Percentiles rank a stretch among this genome's conserved stretches.
Evolutionary conservation across 2,113 vertebrate genomes (phyloP).

Genomic region (Neolamprologus hecqui): DNA sequence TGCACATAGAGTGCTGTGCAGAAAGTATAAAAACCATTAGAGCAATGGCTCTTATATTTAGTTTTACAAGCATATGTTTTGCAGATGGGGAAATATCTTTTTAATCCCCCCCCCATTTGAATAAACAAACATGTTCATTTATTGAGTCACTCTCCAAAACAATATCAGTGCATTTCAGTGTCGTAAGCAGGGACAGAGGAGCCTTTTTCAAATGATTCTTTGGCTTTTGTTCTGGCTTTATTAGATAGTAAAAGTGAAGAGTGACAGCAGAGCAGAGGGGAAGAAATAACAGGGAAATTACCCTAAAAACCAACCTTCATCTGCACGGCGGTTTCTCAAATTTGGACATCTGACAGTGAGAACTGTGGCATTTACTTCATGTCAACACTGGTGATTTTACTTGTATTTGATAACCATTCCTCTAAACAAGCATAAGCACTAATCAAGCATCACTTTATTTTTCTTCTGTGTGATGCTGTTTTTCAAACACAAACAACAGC

Average conservation of each 20-base stretch:
- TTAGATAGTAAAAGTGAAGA: neutral
- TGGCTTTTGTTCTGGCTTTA: neutral
- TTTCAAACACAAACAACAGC: constrained; percentile 60
- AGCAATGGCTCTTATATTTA: neutral
- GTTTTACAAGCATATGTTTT: neutral
- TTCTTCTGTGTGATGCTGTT: constrained; percentile 24
- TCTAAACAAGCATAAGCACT: constrained; percentile 47
- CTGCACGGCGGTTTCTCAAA: neutral
- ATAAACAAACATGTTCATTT: neutral
- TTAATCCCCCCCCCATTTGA: neutral
- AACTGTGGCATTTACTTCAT: neutral
- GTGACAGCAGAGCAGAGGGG: neutral
- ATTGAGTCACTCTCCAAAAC: neutral
- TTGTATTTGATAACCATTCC: constrained; percentile 24
- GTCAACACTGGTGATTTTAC: constrained; percentile 34
- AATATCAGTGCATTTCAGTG: neutral
- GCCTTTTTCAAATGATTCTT: neutral
- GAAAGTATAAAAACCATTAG: neutral
- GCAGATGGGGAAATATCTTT: neutral
- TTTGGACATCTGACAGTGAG: constrained; percentile 34
- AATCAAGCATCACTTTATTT: constrained; percentile 51
- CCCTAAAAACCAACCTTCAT: neutral
- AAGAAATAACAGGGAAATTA: neutral
- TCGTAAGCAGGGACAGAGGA: neutral
- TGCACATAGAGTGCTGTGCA: neutral